Evolutionary conservation across 2,797 vertebrate genomes (phyloP).

Genomic region (Anabas testudineus): DNA sequence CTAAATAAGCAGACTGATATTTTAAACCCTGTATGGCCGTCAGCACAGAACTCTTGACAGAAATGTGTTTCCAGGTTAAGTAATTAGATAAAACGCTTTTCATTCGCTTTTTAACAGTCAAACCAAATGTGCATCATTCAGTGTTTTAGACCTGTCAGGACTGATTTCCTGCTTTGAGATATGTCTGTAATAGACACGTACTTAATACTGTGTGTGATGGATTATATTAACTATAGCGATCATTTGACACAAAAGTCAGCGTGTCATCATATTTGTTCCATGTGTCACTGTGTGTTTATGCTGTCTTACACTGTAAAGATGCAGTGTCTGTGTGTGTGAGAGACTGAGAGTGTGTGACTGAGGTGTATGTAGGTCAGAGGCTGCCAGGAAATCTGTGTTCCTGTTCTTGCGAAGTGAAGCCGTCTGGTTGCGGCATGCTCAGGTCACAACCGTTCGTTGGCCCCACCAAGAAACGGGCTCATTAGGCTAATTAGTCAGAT

Average conservation of each 20-base stretch:
- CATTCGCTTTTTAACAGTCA: not conserved
- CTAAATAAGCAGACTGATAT: not conserved
- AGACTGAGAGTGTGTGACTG: not conserved
- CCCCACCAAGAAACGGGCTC: constrained; percentile 66
- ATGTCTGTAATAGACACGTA: not conserved
- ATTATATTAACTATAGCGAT: constrained; percentile 26
- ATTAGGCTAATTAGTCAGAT: constrained; percentile 72
- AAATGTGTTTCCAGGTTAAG: not conserved
- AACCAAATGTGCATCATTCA: constrained; percentile 4
- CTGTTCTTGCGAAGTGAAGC: constrained; percentile 42
- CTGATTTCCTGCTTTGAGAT: constrained; percentile 19
- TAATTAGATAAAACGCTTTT: constrained; percentile 4
- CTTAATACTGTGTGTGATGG: constrained; percentile 25
- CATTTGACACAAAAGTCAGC: constrained; percentile 34
- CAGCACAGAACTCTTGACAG: not conserved
- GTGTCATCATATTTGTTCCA: constrained; percentile 31
- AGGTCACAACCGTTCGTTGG: constrained; percentile 62
- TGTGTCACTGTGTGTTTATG: constrained; percentile 25
- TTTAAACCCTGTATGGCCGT: not conserved
- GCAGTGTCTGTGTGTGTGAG: not conserved
- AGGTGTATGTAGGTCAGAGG: constrained; percentile 64
- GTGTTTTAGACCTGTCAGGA: constrained; percentile 8
- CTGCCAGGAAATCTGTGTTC: constrained; percentile 54
- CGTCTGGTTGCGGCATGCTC: constrained; percentile 55
- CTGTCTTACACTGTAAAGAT: constrained; percentile 26